Percentiles rank a stretch among this genome's conserved stretches.
Evolutionary conservation across 2,888 invertebrate species (phyloP).

Genomic region (Stratiomys singularior): DNA sequence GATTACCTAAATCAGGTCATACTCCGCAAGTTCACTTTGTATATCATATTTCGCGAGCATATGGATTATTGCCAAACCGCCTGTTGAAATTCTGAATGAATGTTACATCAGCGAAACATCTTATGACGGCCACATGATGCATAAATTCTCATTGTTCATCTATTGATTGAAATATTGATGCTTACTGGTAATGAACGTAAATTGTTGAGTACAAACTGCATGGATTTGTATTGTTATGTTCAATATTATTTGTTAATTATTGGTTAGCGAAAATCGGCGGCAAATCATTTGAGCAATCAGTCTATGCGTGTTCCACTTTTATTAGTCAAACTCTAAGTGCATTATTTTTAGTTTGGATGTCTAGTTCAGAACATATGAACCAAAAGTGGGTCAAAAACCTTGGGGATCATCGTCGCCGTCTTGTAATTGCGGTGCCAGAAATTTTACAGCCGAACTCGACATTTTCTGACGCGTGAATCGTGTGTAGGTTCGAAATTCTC

Average conservation of each 20-base stretch:
- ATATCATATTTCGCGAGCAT: too few species aligned
- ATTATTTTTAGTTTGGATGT: constrained; percentile 41
- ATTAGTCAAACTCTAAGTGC: constrained; percentile 14
- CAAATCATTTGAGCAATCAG: background rate
- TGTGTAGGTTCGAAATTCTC: too few species aligned
- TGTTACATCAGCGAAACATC: constrained; percentile 2
- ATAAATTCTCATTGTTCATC: background rate
- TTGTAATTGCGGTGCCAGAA: constrained; percentile 7
- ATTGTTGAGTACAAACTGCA: background rate
- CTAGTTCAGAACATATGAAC: constrained; percentile 13
- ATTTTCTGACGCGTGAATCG: too few species aligned
- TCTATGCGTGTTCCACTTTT: background rate
- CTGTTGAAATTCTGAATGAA: background rate
- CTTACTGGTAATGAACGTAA: background rate
- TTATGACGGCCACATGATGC: too few species aligned
- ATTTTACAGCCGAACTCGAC: background rate
- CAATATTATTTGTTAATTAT: background rate
- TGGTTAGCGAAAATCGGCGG: background rate
- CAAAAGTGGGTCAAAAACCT: constrained; percentile 35
- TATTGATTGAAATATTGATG: background rate
- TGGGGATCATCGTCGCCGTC: background rate
- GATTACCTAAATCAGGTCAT: too few species aligned
- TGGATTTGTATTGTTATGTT: background rate
- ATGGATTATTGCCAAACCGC: background rate
- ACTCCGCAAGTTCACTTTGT: too few species aligned